Evolutionary conservation across 2,888 invertebrate species (phyloP), one percentile per base, ranked within the genome.

Genomic region (Ophion obscuratus): DNA sequence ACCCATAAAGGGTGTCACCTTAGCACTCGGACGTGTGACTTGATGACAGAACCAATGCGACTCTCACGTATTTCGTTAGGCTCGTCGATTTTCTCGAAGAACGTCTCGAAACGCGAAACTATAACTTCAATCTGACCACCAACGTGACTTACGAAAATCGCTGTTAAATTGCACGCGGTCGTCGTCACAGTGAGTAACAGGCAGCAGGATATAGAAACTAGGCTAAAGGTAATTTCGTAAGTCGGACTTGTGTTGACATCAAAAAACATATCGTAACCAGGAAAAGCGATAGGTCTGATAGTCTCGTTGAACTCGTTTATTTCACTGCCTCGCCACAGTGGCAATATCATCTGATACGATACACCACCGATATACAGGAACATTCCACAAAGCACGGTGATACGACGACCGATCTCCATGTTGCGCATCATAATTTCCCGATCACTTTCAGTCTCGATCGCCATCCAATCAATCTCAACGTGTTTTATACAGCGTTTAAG

Each of bases 71-170:
- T 47, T 36, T 81, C 64, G 47, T 31, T 40, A 11, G 47, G 27
- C 36, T 74, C 47, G 7, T 61, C 47, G 31, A 67, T 20, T 9
- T 53, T 24, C 24, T 85, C 79, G 53, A 88, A 83, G 10, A 88
- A 68, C 2, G 36, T 84, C 31, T 87, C 84, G 27, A 89, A 74
- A 10, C 84, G 86, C 7, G 78, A 75, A 36, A 83, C 80, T 10
- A 88, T 84, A 20, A 91, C 86, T 59, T 90, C 74, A 2, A 90
- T 73, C 61, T 90, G 91, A 6, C 90, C 90, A 47, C 88, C 89
- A 78, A 85, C 78, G 71, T 91, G 91, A 0, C 84, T 86, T 9
- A 90, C 90, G 6, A 90, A 89, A 11, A 84, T 73, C 0, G 88
- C 88, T 0, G 90, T 87, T 1, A 91, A 44, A 62, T 88, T 85